Conservation (phyloP, 2,113 vertebrate genomes). For the Brachionichthys hirsutus region DNA sequence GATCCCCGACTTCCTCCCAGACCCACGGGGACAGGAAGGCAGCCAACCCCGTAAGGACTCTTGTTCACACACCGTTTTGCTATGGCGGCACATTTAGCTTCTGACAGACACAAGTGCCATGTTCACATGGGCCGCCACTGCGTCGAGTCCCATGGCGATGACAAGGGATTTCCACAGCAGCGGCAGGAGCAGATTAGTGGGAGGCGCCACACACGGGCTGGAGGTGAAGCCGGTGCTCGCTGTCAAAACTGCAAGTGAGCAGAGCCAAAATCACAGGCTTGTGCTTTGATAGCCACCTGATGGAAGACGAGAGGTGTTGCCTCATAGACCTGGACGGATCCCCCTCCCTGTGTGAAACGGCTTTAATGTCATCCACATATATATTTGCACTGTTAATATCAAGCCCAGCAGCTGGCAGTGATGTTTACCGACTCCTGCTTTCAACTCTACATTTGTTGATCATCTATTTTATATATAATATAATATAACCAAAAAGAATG, state of each 20-base stretch:
- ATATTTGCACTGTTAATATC: not conserved
- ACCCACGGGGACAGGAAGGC: too few species aligned
- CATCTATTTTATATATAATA: not conserved
- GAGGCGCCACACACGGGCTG: slow-evolving; percentile 37
- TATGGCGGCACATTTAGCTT: slow-evolving; percentile 17
- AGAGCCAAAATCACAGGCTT: slow-evolving; percentile 44
- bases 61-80: slow-evolving; percentile 46
- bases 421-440: too few species aligned
- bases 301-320: slow-evolving; percentile 45
- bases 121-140: slow-evolving; percentile 35
- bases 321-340: slow-evolving; percentile 44
- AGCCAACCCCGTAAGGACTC: slow-evolving; percentile 21
- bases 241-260: slow-evolving; percentile 35
- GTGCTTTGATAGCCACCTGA: slow-evolving; percentile 47
- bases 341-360: slow-evolving; percentile 30
- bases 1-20: slow-evolving; percentile 35
- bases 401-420: too few species aligned
- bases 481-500: not conserved
- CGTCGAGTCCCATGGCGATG: slow-evolving; percentile 42
- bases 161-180: slow-evolving; percentile 60
- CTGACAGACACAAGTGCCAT: slow-evolving; percentile 15
- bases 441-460: not conserved
- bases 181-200: slow-evolving; percentile 61
- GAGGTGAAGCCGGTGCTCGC: slow-evolving; percentile 51
- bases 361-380: slow-evolving; percentile 29